Evolutionary conservation across 2,797 vertebrate genomes (phyloP).

Genomic region (Euphonia xanthogaster): DNA sequence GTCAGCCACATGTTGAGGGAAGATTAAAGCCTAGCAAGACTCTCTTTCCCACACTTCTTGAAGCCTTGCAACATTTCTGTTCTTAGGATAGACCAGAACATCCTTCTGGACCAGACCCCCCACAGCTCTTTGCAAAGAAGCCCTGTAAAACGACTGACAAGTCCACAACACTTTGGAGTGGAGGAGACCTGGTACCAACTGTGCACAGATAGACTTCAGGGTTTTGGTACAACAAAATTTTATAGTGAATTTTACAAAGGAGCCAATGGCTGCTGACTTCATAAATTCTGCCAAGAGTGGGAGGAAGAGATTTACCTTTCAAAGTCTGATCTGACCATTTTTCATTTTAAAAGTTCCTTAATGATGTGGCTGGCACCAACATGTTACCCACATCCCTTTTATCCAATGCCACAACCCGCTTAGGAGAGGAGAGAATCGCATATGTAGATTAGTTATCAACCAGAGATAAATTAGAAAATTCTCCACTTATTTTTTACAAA

Average conservation of each 20-base stretch:
- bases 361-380: background rate
- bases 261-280: background rate
- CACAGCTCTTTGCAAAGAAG: background rate
- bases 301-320: background rate
- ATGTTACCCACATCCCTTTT: background rate
- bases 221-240: background rate
- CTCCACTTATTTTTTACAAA: background rate
- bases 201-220: background rate
- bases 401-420: background rate
- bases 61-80: background rate
- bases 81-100: background rate
- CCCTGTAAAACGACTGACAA: background rate
- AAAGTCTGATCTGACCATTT: background rate
- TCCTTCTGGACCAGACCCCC: background rate
- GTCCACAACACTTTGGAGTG: background rate
- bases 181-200: background rate
- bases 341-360: background rate
- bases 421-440: background rate
- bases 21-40: constrained; percentile 8
- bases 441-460: background rate
- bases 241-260: background rate
- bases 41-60: constrained; percentile 36
- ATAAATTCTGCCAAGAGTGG: background rate
- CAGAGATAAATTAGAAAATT: background rate
- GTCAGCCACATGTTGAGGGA: background rate